Conservation (phyloP, 2,797 vertebrate genomes). For the Lycodopsis pacificus region DNA sequence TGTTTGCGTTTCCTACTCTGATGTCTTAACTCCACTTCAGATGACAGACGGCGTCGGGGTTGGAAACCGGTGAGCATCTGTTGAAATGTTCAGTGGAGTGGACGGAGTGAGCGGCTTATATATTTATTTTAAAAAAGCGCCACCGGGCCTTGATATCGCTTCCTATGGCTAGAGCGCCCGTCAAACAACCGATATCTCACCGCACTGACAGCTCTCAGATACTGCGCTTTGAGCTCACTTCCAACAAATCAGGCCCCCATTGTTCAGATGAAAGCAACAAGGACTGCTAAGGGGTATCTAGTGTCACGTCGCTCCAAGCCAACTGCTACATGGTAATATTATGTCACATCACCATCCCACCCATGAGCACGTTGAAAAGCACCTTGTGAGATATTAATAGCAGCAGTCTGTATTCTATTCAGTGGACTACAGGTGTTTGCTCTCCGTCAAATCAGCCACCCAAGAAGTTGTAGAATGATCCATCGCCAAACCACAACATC, state of each 20-base stretch:
- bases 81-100: conserved; percentile 40
- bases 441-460: conserved; percentile 23
- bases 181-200: conserved; percentile 9
- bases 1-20: conserved; percentile 67
- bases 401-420: not conserved
- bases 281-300: not conserved
- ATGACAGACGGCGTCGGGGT: conserved; percentile 33
- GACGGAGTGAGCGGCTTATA: not conserved
- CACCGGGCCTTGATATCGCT: not conserved
- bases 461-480: conserved; percentile 14
- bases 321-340: not conserved
- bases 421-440: conserved; percentile 33
- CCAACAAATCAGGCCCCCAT: conserved; percentile 20
- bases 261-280: conserved; percentile 28
- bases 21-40: conserved; percentile 59
- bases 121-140: not conserved
- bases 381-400: not conserved
- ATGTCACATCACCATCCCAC: conserved; percentile 1
- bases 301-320: not conserved
- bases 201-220: conserved; percentile 30
- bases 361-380: not conserved
- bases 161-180: not conserved
- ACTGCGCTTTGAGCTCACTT: conserved; percentile 38
- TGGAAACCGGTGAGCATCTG: conserved; percentile 50
- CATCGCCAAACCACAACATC: not conserved